These are phyloP conservation scores for Physocephala rufipes DNA, from an alignment of 2,888 invertebrate genomes.

Conservation along the genomic window DNA sequence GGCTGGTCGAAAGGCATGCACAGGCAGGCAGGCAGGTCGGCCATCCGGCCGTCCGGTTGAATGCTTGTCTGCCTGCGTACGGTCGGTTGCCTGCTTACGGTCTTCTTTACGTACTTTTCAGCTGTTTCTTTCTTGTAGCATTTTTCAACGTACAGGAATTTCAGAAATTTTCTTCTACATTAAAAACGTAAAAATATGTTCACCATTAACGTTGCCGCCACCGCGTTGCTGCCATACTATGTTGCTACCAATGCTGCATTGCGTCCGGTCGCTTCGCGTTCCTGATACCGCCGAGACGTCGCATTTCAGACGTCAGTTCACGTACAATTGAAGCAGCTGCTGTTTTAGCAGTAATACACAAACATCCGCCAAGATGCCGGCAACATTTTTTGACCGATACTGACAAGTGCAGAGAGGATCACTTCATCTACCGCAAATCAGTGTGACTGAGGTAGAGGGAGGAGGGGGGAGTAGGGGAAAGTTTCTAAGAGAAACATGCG, in stretches of 20 bases:
- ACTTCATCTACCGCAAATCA: too few species aligned
- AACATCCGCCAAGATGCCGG: slow-evolving; percentile 40
- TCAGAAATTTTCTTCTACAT: slow-evolving; percentile 46
- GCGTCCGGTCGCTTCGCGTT: too few species aligned
- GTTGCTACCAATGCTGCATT: too few species aligned
- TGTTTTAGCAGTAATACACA: slow-evolving; percentile 22
- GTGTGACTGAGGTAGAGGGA: too few species aligned
- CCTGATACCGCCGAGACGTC: too few species aligned
- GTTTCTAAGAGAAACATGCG: too few species aligned
- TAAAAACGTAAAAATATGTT: slow-evolving; percentile 40
- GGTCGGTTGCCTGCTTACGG: slow-evolving; percentile 3
- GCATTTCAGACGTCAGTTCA: too few species aligned
- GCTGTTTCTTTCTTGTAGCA: slow-evolving; percentile 41
- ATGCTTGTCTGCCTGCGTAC: too few species aligned
- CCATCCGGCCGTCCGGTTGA: too few species aligned
- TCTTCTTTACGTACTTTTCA: slow-evolving; percentile 19
- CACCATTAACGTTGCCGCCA: slow-evolving; percentile 21
- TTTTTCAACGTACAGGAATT: slow-evolving; percentile 50
- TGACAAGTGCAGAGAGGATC: slow-evolving; percentile 11
- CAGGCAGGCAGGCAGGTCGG: background rate
- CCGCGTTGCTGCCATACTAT: slow-evolving; percentile 35
- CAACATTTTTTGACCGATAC: slow-evolving; percentile 11
- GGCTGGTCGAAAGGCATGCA: too few species aligned
- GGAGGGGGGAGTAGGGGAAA: too few species aligned
- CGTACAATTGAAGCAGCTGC: slow-evolving; percentile 38